phyloP scores from a whole-genome alignment of 1,140 invertebrate genomes.

The Colletes latitarsis region DNA sequence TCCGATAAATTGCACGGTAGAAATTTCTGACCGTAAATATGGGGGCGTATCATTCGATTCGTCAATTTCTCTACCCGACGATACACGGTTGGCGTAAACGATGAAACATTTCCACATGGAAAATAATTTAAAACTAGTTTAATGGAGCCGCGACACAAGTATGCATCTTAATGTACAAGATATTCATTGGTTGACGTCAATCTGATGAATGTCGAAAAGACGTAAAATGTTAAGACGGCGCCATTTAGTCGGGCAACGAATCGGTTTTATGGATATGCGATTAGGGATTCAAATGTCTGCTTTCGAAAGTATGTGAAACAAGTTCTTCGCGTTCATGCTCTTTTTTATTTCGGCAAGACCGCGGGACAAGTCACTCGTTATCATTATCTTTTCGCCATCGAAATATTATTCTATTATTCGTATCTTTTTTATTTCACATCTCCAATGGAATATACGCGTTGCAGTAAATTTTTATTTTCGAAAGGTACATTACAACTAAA shows the following conservation, averaged over 20 bases:
- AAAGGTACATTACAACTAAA: too few relatives aligned
- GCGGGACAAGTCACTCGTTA: neutral
- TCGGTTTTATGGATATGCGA: constrained; percentile 29
- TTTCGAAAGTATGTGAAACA: constrained; percentile 14
- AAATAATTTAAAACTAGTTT: constrained; percentile 56
- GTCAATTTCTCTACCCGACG: constrained; percentile 1
- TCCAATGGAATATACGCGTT: neutral
- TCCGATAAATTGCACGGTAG: neutral
- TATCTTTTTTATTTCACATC: neutral
- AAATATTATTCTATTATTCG: neutral
- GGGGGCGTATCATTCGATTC: constrained; percentile 19
- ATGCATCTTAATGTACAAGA: constrained; percentile 58
- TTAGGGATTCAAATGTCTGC: constrained; percentile 34
- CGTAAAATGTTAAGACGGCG: constrained; percentile 68
- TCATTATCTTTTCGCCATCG: neutral
- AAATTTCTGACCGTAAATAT: neutral
- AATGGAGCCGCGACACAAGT: constrained; percentile 65
- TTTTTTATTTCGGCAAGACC: neutral
- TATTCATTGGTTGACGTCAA: constrained; percentile 53
- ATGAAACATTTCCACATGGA: constrained; percentile 10
- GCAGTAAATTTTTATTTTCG: neutral
- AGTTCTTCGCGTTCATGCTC: neutral
- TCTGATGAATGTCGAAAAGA: constrained; percentile 37
- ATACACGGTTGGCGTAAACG: constrained; percentile 19
- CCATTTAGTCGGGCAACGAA: constrained; percentile 54